phyloP scores from a whole-genome alignment of 2,113 vertebrate genomes.

The Narcine bancroftii region DNA sequence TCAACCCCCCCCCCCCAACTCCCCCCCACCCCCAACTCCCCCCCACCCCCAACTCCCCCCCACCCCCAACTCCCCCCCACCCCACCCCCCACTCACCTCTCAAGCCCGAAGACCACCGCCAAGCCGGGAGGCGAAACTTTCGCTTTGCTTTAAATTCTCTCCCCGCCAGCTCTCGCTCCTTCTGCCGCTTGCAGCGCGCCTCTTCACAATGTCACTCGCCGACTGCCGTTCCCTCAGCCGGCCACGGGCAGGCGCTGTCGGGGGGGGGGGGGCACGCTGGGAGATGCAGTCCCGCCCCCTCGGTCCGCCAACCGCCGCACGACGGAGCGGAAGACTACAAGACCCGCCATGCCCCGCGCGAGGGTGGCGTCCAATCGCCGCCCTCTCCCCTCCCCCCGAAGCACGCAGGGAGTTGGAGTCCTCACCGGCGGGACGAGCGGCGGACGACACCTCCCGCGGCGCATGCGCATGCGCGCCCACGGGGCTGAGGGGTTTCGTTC shows the following conservation, averaged over 20 bases:
- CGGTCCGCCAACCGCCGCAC: neutral
- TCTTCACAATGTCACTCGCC: neutral
- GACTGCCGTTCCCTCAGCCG: neutral
- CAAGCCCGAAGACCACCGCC: neutral
- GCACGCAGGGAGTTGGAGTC: neutral
- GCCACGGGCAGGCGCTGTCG: neutral
- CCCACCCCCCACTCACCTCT: neutral
- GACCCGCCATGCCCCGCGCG: neutral
- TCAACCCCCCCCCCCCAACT: neutral
- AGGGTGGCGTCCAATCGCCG: too few species aligned
- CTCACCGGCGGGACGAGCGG: rapidly evolving
- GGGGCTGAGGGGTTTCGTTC: too few species aligned
- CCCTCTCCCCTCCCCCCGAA: neutral
- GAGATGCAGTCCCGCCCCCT: neutral
- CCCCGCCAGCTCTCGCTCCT: too few species aligned
- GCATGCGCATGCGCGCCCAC: neutral
- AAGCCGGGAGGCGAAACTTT: too few species aligned
- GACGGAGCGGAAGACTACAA: neutral
- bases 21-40: neutral
- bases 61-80: too few species aligned
- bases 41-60: neutral
- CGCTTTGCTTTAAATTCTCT: too few species aligned
- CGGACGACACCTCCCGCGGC: slow-evolving; percentile 30
- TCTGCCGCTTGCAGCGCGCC: neutral
- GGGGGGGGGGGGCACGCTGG: neutral